Evolutionary conservation across 1,140 invertebrate species (phyloP).

Genomic region (Panulirus ornatus): DNA sequence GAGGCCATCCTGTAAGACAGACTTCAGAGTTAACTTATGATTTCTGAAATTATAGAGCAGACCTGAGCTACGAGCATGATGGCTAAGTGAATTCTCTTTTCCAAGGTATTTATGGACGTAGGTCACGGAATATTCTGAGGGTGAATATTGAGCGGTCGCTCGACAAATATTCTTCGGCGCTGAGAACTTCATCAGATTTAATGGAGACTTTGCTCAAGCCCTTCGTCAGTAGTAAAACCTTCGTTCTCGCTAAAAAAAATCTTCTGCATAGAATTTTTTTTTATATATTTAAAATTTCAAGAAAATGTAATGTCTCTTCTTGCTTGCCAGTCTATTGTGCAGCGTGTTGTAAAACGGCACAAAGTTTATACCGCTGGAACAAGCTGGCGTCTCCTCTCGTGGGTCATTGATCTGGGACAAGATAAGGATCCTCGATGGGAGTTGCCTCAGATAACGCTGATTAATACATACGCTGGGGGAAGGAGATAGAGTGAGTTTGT

Average conservation of each 20-base stretch:
- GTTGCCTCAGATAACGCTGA: conserved; percentile 28
- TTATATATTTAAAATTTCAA: too few species aligned
- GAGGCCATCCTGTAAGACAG: background rate
- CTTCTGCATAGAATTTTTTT: too few species aligned
- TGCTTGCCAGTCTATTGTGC: too few species aligned
- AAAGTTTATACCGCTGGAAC: background rate
- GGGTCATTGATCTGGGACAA: conserved; percentile 4
- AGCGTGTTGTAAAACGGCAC: background rate
- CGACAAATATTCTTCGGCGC: too few species aligned
- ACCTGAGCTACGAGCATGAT: conserved; percentile 19
- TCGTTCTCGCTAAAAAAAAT: too few species aligned
- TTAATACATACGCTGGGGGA: conserved; percentile 22
- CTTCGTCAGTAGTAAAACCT: too few species aligned
- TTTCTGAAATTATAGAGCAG: conserved; percentile 16
- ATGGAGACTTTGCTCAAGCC: too few species aligned
- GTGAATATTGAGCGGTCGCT: background rate
- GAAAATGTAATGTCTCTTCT: too few species aligned
- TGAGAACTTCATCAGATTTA: too few species aligned
- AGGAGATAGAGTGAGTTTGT: conserved; percentile 15
- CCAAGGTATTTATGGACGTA: background rate
- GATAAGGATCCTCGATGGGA: conserved; percentile 27
- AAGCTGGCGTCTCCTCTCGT: background rate
- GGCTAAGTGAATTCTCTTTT: background rate
- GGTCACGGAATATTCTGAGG: background rate
- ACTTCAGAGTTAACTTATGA: conserved; percentile 19